Evolutionary conservation across 2,888 invertebrate genomes (phyloP).

Genomic region (Emmelina monodactyla): DNA sequence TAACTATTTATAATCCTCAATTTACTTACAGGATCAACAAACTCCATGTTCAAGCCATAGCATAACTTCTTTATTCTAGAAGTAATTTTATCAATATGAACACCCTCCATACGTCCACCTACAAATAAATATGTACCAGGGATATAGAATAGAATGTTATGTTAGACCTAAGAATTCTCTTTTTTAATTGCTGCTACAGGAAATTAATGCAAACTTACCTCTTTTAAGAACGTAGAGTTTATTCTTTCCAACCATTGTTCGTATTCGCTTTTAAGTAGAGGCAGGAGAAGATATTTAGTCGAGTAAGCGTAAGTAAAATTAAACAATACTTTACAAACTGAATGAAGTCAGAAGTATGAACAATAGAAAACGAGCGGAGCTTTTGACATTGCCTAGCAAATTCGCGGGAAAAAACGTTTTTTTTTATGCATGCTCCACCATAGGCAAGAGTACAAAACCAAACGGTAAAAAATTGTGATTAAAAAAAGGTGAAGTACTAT

Average conservation of each 20-base stretch:
- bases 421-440: no score
- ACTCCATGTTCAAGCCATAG: slow-evolving; percentile 95
- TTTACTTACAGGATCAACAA: slow-evolving; percentile 89
- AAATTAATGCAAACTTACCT: slow-evolving; percentile 32
- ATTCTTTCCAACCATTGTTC: slow-evolving; percentile 49
- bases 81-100: slow-evolving; percentile 98
- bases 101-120: slow-evolving; percentile 91
- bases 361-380: background rate
- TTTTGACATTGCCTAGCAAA: background rate
- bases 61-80: slow-evolving; percentile 94
- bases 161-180: background rate
- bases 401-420: background rate
- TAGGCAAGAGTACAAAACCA: no score
- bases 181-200: background rate
- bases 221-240: slow-evolving; percentile 59
- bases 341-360: background rate
- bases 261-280: background rate
- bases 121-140: slow-evolving; percentile 12
- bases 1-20: background rate
- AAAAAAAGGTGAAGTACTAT: no score
- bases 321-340: background rate
- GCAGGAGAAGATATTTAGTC: background rate
- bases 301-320: background rate
- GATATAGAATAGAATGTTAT: background rate
- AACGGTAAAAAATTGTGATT: no score